Percentiles rank a stretch among this genome's conserved stretches.
These are phyloP conservation scores for Lamprologus sp. DNA, from an alignment of 2,113 vertebrate genomes.

Conservation along the genomic window DNA sequence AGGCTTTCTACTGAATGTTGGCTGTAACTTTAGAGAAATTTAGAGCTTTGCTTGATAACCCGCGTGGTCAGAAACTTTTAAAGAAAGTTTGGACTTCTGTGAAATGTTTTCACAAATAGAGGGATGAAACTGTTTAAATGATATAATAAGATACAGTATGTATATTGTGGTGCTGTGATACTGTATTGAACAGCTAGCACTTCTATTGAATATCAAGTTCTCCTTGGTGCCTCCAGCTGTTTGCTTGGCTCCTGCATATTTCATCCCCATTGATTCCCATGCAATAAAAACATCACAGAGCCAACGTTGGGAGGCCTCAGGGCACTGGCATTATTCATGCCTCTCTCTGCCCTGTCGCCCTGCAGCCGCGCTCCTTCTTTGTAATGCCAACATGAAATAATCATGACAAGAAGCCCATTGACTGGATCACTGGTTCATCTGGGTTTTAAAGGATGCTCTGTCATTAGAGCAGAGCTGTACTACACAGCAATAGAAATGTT, in stretches of 20 bases:
- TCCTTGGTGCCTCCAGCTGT: conserved; percentile 18
- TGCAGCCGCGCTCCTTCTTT: neutral
- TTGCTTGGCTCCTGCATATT: conserved; percentile 28
- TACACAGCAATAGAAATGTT: neutral
- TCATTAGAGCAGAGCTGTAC: neutral
- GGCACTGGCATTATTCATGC: conserved; percentile 39
- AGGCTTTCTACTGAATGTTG: neutral
- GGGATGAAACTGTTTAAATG: neutral
- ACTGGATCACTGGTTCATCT: neutral
- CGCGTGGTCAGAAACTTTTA: neutral
- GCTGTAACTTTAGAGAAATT: neutral
- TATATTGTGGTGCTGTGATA: neutral
- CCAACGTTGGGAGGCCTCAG: neutral
- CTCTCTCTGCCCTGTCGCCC: neutral
- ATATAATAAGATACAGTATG: neutral
- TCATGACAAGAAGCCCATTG: conserved; percentile 8
- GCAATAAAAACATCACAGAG: conserved; percentile 42
- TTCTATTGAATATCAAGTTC: neutral
- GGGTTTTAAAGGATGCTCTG: neutral
- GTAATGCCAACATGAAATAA: conserved; percentile 33
- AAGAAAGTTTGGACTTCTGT: neutral
- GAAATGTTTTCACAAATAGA: neutral
- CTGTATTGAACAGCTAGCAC: neutral
- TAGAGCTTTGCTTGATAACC: neutral
- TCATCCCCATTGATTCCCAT: conserved; percentile 42